These are phyloP conservation scores for Lepidonotus clava DNA, from an alignment of 2,888 invertebrate genomes.

Conservation along the genomic window DNA sequence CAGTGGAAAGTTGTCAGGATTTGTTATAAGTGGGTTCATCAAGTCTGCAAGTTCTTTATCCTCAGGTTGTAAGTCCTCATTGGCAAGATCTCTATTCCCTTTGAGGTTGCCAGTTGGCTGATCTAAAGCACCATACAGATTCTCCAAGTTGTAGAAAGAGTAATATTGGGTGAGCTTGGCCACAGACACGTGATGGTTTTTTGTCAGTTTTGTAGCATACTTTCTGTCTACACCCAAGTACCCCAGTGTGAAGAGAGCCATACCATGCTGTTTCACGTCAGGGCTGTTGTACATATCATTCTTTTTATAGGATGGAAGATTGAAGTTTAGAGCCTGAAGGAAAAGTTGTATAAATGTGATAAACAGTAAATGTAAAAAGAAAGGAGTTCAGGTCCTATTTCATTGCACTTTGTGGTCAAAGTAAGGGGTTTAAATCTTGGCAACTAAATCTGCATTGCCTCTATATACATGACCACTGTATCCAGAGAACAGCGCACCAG, in stretches of 20 bases:
- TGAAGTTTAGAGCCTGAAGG: slow-evolving; percentile 25
- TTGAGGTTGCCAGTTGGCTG: no score
- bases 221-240: background rate
- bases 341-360: no score
- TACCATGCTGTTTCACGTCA: background rate
- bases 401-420: no score
- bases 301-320: background rate
- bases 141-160: background rate
- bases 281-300: background rate
- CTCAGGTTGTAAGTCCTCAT: no score
- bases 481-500: no score
- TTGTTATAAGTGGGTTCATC: background rate
- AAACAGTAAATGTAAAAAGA: no score
- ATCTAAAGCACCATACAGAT: no score
- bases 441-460: no score
- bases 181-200: background rate
- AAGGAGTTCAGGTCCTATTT: no score
- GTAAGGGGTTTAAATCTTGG: no score
- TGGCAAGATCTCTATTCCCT: no score
- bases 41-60: background rate
- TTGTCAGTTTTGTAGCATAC: background rate
- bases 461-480: no score
- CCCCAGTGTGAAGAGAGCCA: background rate
- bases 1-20: slow-evolving; percentile 25
- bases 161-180: background rate